These are phyloP conservation scores for Meriones unguiculatus DNA, from an alignment of 2,113 vertebrate genomes.

Conservation along the genomic window DNA sequence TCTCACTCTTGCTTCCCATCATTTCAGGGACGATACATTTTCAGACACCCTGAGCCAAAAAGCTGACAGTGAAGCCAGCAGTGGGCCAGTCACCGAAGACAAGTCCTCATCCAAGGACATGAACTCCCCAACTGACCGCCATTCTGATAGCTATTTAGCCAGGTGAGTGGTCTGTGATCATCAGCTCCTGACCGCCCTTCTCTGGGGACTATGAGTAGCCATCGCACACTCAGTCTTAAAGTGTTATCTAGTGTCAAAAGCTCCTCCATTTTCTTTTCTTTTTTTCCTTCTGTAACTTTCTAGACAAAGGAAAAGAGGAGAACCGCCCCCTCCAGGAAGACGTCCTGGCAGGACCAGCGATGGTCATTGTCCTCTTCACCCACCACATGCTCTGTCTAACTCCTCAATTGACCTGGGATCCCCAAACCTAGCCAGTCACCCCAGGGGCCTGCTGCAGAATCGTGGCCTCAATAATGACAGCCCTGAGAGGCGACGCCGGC, in stretches of 20 bases:
- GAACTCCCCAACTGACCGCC: constrained; percentile 93
- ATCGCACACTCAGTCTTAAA: rapidly evolving
- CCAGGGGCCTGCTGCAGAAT: constrained; percentile 93
- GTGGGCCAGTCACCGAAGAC: constrained; percentile 95
- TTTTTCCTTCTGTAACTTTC: constrained; percentile 8
- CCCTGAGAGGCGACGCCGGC: constrained; percentile 93
- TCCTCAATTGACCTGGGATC: constrained; percentile 92
- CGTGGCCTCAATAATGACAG: constrained; percentile 92
- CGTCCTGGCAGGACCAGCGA: constrained; percentile 94
- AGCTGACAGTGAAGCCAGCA: constrained; percentile 98
- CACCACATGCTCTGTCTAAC: constrained; percentile 91
- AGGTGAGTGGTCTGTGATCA: constrained; percentile 85
- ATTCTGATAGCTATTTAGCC: constrained; percentile 92
- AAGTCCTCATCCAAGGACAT: constrained; percentile 96
- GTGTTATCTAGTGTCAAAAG: not conserved
- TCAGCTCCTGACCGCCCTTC: not conserved
- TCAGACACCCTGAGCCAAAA: constrained; percentile 99
- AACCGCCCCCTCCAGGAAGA: constrained; percentile 91
- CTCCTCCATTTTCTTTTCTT: constrained; percentile 69
- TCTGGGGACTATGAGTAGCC: not conserved
- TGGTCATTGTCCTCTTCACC: constrained; percentile 93
- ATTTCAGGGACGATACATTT: constrained; percentile 96
- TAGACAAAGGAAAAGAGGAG: constrained; percentile 95
- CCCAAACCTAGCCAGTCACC: constrained; percentile 90
- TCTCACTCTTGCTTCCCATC: constrained; percentile 42